phyloP scores from a whole-genome alignment of 2,113 vertebrate genomes.

The Rissa tridactyla region DNA sequence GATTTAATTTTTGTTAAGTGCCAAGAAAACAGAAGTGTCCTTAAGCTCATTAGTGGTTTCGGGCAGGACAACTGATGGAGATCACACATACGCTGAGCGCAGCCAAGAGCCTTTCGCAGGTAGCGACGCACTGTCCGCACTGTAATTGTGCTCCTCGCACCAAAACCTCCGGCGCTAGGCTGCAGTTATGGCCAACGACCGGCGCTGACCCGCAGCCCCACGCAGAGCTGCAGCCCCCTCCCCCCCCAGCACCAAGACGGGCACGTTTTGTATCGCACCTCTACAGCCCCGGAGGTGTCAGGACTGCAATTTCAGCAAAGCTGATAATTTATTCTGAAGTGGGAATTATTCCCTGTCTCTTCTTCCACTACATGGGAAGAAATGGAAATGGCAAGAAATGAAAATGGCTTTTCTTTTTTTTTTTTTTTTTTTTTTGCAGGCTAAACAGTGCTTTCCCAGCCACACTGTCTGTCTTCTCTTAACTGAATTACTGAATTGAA shows the following conservation, averaged over 20 bases:
- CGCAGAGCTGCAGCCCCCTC: not conserved
- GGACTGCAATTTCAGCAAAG: not conserved
- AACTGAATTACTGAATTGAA: not conserved
- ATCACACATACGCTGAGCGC: not conserved
- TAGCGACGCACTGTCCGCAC: accelerated
- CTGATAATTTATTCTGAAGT: not conserved
- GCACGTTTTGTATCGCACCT: not conserved
- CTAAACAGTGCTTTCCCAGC: not conserved
- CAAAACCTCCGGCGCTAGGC: not conserved
- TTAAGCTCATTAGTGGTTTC: slow-evolving; percentile 30
- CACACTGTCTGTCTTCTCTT: not conserved
- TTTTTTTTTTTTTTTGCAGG: not conserved
- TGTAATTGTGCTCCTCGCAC: not conserved
- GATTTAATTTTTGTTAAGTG: not conserved
- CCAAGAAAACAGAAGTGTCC: not conserved
- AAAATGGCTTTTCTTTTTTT: not conserved
- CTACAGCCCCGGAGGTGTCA: not conserved
- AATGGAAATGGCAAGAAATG: not conserved
- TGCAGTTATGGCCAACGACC: not conserved
- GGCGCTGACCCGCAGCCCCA: not conserved
- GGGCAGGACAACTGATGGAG: not conserved
- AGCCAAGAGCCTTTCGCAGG: not conserved
- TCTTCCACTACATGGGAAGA: not conserved
- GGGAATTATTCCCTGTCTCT: not conserved
- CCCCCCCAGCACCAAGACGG: not conserved